phyloP scores from a whole-genome alignment of 2,888 invertebrate genomes.

The Lasioglossum malachurum region DNA sequence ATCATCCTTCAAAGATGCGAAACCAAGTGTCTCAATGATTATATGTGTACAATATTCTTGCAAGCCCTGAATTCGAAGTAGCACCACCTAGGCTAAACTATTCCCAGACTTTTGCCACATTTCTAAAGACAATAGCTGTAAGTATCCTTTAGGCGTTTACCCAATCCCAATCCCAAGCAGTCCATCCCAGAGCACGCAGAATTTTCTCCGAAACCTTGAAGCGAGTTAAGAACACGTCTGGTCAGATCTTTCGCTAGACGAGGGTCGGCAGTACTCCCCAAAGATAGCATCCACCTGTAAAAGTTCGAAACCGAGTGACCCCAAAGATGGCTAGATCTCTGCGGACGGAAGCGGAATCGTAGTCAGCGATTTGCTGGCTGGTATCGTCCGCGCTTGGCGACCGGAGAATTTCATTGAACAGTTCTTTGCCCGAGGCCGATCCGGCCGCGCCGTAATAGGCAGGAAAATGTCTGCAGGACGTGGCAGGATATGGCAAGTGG shows the following conservation, averaged over 20 bases:
- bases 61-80: not conserved
- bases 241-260: not conserved
- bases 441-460: slow-evolving; percentile 76
- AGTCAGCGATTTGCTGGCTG: slow-evolving; percentile 41
- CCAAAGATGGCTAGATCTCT: not conserved
- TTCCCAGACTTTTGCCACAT: no score
- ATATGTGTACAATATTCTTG: not conserved
- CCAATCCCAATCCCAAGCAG: no score
- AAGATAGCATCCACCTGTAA: not conserved
- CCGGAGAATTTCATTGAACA: slow-evolving; percentile 75
- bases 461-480: slow-evolving; percentile 75
- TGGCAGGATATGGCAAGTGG: slow-evolving; percentile 75
- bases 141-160: no score
- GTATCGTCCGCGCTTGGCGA: slow-evolving; percentile 43
- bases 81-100: no score
- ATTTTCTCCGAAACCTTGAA: not conserved
- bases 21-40: not conserved
- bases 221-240: not conserved
- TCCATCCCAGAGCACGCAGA: not conserved
- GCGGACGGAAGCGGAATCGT: slow-evolving; percentile 59
- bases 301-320: not conserved
- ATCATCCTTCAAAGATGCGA: not conserved
- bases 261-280: not conserved
- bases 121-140: no score
- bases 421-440: slow-evolving; percentile 71